Conservation (phyloP, 2,888 invertebrate species). For the Apamea anceps region DNA sequence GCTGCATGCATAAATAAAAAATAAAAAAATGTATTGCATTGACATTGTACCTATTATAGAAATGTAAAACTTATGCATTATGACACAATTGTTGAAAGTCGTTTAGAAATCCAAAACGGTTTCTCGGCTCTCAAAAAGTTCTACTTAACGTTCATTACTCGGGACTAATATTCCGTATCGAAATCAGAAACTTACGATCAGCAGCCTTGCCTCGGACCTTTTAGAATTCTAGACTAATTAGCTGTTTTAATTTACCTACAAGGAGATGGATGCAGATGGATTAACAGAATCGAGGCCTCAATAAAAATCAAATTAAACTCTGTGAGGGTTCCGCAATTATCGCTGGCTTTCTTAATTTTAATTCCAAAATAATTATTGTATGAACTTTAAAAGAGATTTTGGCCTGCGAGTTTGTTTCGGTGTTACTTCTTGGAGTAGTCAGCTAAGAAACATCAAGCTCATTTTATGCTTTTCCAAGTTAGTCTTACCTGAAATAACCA, state of each 20-base stretch:
- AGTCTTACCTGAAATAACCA: constrained; percentile 89
- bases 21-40: not conserved
- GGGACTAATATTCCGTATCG: not conserved
- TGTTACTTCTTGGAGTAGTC: not conserved
- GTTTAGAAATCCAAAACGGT: not conserved
- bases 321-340: not conserved
- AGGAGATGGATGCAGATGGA: not conserved
- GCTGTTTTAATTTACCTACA: not conserved
- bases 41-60: too few relatives aligned
- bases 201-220: not conserved
- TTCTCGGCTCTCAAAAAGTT: not conserved
- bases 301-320: not conserved
- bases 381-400: not conserved
- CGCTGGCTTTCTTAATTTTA: not conserved
- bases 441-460: not conserved
- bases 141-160: not conserved
- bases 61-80: too few relatives aligned
- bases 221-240: not conserved
- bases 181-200: not conserved
- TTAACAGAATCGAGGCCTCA: not conserved
- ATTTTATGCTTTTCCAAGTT: not conserved
- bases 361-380: not conserved
- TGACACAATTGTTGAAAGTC: not conserved
- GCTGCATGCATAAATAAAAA: too few relatives aligned
- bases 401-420: not conserved